A percentile compares a stretch with the other conserved stretches of the same genome.
Conservation (phyloP, 2,888 invertebrate genomes). For the Trichogramma evanescens region DNA sequence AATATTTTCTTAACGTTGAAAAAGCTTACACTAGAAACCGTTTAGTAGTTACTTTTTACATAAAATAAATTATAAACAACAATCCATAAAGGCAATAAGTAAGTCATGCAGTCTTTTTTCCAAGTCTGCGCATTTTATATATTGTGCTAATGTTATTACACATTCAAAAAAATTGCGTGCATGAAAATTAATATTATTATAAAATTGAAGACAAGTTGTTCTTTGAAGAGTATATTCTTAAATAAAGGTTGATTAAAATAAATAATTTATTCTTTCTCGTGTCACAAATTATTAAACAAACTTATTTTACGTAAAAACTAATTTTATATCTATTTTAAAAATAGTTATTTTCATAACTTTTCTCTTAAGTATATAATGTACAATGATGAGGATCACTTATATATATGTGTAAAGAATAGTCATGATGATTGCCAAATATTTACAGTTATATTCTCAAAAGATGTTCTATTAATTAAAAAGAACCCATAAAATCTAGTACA, state of each 20-base stretch:
- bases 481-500: too few species aligned
- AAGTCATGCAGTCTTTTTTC: too few species aligned
- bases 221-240: constrained; percentile 34
- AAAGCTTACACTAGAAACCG: background rate
- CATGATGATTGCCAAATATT: background rate
- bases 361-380: background rate
- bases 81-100: too few species aligned
- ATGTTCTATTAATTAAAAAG: background rate
- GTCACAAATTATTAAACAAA: too few species aligned
- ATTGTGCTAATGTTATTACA: background rate
- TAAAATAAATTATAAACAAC: too few species aligned
- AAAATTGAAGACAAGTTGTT: constrained; percentile 25
- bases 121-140: background rate
- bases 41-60: constrained; percentile 5
- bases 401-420: background rate
- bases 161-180: background rate
- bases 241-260: constrained; percentile 35
- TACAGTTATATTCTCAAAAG: constrained; percentile 3
- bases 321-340: constrained; percentile 7
- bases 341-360: constrained; percentile 1
- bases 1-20: constrained; percentile 7
- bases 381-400: background rate
- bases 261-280: constrained; percentile 7
- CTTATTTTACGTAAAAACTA: constrained; percentile 9
- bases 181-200: background rate